Evolutionary conservation across 1,140 invertebrate genomes (phyloP), one percentile per base, ranked within the genome.

Genomic region (Drosophila rufa): DNA sequence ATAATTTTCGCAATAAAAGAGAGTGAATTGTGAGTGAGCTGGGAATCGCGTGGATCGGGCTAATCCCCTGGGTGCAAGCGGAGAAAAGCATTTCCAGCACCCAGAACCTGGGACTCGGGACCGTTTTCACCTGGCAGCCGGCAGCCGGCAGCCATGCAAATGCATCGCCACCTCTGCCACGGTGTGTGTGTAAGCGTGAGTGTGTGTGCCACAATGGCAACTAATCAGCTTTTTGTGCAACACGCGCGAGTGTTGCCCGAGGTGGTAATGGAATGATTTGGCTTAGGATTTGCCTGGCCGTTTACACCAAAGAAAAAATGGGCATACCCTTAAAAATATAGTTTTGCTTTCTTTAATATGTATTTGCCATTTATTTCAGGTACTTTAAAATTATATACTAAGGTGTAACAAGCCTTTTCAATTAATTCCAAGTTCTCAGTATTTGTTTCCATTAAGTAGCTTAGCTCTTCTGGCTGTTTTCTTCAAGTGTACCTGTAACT

Each of bases 201-300:
- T 22, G 17, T 55, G 55, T 46, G 53, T 33, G 55, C 46, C 60
- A 74, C 81, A 76, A 79, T 73, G 57, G 76, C 68, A 83, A 89
- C 84, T 89, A 87, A 87, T 87, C 85, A 87, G 83, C 77, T 79
- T 89, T 87, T 80, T 77, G 75, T 67, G 69, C 66, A 78, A 75
- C 78, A 82, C 60, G 60, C 74, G 59, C 66, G 65, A 43, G 55
- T 30, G 46, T 67, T 19, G 45, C 68, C 68, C 55, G 51, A 78
- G 84, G 77, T 83, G 83, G 71, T 83, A 89, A 87, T 89, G 77
- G 70, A 73, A 73, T 82, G 71, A 87, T 76, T 79, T 79, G 74
- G 43, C 58, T 81, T 19, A 64, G 68, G 59, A 59, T 71, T 55
- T 42, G 53, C 69, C 66, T 70, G 66, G 25, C 27, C 48, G 15